phyloP scores from a whole-genome alignment of 2,888 invertebrate species.

The Deilephila elpenor region DNA sequence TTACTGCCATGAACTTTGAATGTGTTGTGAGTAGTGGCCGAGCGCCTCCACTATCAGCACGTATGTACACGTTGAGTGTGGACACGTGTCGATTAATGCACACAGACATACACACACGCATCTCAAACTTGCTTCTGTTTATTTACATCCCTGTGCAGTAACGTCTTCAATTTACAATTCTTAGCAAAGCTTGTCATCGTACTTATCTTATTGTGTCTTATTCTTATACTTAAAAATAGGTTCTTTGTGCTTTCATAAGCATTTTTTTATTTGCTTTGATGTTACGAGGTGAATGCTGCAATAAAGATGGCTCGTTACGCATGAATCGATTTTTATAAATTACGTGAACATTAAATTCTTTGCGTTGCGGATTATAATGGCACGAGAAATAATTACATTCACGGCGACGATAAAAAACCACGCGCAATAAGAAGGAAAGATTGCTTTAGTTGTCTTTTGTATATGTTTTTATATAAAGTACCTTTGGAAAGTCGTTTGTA shows the following conservation, averaged over 20 bases:
- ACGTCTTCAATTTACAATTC: conserved; percentile 18
- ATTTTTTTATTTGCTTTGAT: conserved; percentile 16
- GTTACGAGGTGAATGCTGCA: neutral
- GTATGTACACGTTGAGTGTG: conserved; percentile 35
- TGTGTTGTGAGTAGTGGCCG: conserved; percentile 40
- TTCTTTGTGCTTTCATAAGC: conserved; percentile 9
- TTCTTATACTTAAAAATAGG: neutral
- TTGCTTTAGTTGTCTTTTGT: too few species aligned
- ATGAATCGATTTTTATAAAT: conserved; percentile 4
- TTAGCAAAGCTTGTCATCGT: conserved; percentile 15
- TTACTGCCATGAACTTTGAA: conserved; percentile 50
- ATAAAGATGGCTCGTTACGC: conserved; percentile 8
- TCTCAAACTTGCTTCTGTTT: neutral
- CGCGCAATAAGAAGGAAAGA: too few species aligned
- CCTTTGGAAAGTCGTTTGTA: too few species aligned
- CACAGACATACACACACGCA: neutral
- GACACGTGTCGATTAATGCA: conserved; percentile 24
- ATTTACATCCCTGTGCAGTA: conserved; percentile 15
- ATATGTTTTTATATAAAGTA: too few species aligned
- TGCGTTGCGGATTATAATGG: conserved; percentile 3
- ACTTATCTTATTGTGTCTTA: conserved; percentile 13
- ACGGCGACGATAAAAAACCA: neutral
- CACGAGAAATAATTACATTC: conserved; percentile 1
- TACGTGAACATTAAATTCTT: neutral
- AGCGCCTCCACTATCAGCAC: conserved; percentile 45